Evolutionary conservation across 2,797 vertebrate genomes (phyloP).

Genomic region (Eleutherodactylus coqui): DNA sequence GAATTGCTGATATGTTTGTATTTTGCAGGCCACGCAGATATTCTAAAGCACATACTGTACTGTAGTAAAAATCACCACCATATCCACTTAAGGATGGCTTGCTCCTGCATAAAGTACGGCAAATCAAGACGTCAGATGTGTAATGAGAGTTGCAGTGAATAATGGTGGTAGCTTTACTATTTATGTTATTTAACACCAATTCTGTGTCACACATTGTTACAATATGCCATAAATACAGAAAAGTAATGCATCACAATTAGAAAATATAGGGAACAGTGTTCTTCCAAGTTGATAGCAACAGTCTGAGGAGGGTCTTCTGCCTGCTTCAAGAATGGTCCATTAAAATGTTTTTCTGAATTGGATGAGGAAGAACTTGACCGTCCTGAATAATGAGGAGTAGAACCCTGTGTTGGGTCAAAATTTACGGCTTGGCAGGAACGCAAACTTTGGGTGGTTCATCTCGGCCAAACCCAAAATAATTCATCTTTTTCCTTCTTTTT

Average conservation of each 20-base stretch:
- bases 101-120: background rate
- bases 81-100: background rate
- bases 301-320: too few relatives aligned
- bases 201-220: background rate
- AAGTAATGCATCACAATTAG: background rate
- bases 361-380: too few relatives aligned
- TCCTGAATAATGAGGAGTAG: too few relatives aligned
- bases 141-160: background rate
- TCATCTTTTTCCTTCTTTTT: too few relatives aligned
- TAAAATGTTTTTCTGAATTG: too few relatives aligned
- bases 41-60: background rate
- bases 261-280: background rate
- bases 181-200: background rate
- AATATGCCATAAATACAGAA: background rate
- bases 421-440: too few relatives aligned
- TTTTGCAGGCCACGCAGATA: slow-evolving; percentile 20
- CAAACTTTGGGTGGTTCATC: too few relatives aligned
- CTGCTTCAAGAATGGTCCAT: too few relatives aligned
- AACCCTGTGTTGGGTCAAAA: too few relatives aligned
- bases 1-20: slow-evolving; percentile 23
- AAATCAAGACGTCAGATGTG: background rate
- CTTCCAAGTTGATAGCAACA: too few relatives aligned
- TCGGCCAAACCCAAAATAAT: too few relatives aligned
- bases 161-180: background rate
- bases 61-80: background rate